Base-by-base conservation (phyloP, 2,888 invertebrate genomes). In the Myathropa florea region DNA sequence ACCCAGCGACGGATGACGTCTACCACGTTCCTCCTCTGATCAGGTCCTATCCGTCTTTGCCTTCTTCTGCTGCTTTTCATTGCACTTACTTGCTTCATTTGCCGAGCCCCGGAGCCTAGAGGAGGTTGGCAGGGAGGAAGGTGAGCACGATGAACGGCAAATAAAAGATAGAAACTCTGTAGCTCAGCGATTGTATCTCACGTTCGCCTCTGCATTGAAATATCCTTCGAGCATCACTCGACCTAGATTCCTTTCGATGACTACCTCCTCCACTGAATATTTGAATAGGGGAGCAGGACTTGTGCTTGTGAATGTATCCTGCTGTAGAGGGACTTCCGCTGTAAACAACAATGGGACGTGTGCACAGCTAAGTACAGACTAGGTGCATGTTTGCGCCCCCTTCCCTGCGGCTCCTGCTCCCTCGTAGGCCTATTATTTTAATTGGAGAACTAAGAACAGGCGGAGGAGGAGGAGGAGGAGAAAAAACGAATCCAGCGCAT, bases 181-280 rank as follows among this genome's bases (percentile, higher is more conserved):
- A 72, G 60, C 77, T 60, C 46, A 59, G 60, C 76, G 81, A 80
- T 85, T 85, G 78, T 83, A 79, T 83, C 78, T 78, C 83, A 86
- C 78, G 78, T 83, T 86, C 75, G 78, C 83, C 83, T 63, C 87
- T 87, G 87, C 87, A 87, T 76, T 80, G 87, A 72, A 83, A 87
- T 83, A 87, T 87, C 87, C 87, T 86, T 83, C 87, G 76, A 87
- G 87, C 87, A 83, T 87, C 83, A 87, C 87, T 87, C 87, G 87
- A 87, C 87, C 87, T 67, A 87, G 78, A 71, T 86, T 86, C 46
- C 18, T 46, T 46, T 70, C 57, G 78, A 73, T 85, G 85, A 72
- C 68, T 85, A 71, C 72, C 77, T 81, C 72, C 77, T 46, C 46
- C 72, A 57, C 68, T 73, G 61, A 60, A 76, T 67, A 82, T 82